Percentiles rank a stretch among this genome's conserved stretches.
Conservation (phyloP, 37 sponge, comb jelly and placozoan species). For the Amphimedon queenslandica region DNA sequence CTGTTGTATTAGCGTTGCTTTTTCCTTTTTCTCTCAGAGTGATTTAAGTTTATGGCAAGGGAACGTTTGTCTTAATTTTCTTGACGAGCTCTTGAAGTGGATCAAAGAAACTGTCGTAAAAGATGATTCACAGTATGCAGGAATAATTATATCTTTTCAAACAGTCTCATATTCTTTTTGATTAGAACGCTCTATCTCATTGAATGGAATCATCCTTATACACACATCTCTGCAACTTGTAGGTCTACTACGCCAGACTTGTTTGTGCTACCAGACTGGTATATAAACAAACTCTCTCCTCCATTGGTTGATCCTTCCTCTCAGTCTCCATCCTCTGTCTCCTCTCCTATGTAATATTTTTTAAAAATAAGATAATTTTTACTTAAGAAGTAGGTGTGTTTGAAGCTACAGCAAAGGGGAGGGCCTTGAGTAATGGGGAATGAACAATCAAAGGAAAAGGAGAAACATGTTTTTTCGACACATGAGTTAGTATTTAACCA, state of each 20-base stretch:
- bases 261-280: slow-evolving; percentile 75
- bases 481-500: too few species aligned
- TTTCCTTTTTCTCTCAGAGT: slow-evolving; percentile 10
- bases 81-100: slow-evolving; percentile 77
- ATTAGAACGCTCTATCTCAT: slow-evolving; percentile 61
- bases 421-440: too few species aligned
- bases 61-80: slow-evolving; percentile 76
- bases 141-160: too few species aligned
- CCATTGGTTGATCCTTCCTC: background rate
- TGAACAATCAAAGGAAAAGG: too few species aligned
- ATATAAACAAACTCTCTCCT: slow-evolving; percentile 19
- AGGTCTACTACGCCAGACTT: slow-evolving; percentile 22
- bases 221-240: slow-evolving; percentile 44
- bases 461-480: too few species aligned
- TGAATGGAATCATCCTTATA: slow-evolving; percentile 65
- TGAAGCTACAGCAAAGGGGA: too few species aligned
- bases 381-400: too few species aligned
- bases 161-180: too few species aligned
- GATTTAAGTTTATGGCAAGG: slow-evolving; percentile 72
- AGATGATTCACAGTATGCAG: slow-evolving; percentile 57
- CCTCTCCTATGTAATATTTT: too few species aligned
- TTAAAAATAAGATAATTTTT: too few species aligned
- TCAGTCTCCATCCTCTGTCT: background rate
- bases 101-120: slow-evolving; percentile 48
- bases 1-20: background rate